Evolutionary conservation across 2,888 invertebrate species (phyloP).

Genomic region (Habrosyne pyritoides): DNA sequence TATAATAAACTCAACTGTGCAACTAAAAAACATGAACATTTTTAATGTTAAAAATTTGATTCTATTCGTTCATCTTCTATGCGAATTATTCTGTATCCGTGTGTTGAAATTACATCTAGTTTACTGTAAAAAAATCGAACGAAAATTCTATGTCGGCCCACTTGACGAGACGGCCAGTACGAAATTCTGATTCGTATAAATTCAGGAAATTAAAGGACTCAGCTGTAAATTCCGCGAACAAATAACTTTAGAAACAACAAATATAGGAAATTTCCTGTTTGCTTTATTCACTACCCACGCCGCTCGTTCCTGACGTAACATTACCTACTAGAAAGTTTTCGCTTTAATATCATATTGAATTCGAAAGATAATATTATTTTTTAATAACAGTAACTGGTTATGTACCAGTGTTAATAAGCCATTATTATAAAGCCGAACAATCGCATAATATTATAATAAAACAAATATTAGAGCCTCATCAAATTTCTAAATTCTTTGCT

Average conservation of each 20-base stretch:
- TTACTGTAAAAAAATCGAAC: no score
- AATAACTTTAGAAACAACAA: background rate
- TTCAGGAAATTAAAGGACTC: background rate
- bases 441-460: background rate
- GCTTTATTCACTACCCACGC: background rate
- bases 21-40: no score
- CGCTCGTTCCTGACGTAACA: background rate
- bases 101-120: no score
- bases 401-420: background rate
- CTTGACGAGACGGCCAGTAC: no score
- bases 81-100: no score
- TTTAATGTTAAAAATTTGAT: no score
- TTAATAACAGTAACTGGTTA: no score
- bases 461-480: background rate
- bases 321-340: background rate
- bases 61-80: no score
- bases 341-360: background rate
- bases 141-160: no score
- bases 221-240: background rate
- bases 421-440: background rate
- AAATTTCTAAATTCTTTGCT: background rate
- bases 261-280: constrained; percentile 1
- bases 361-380: background rate
- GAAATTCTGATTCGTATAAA: background rate
- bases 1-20: no score